A percentile compares a stretch with the other conserved stretches of the same genome.
Evolutionary conservation across 1,140 invertebrate genomes (phyloP).

Genomic region (Drosophila repleta): DNA sequence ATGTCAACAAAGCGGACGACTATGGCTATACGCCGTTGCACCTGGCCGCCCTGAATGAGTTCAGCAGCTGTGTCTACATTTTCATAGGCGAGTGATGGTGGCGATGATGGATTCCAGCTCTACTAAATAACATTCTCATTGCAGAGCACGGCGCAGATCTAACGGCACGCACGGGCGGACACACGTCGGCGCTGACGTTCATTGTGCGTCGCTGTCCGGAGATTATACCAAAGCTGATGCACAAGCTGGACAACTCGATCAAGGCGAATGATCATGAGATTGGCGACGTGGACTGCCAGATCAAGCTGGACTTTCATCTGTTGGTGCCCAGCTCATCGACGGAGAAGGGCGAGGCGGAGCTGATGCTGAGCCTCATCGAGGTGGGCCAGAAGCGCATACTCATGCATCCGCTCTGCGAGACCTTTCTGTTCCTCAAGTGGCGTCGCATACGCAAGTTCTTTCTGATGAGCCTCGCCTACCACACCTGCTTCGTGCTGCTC

Average conservation of each 20-base stretch:
- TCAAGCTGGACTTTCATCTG: constrained; percentile 90
- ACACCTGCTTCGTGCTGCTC: constrained; percentile 90
- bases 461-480: constrained; percentile 90
- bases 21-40: constrained; percentile 93
- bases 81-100: constrained; percentile 86
- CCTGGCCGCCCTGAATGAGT: constrained; percentile 93
- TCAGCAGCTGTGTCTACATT: constrained; percentile 89
- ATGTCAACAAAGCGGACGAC: constrained; percentile 90
- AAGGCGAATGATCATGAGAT: constrained; percentile 92
- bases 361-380: constrained; percentile 90
- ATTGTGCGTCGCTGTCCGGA: constrained; percentile 92
- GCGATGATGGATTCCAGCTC: background rate
- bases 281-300: constrained; percentile 92
- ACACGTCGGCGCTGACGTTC: constrained; percentile 90
- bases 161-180: constrained; percentile 91
- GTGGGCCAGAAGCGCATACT: constrained; percentile 90
- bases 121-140: background rate
- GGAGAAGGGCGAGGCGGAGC: constrained; percentile 88
- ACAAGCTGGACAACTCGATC: constrained; percentile 90
- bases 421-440: constrained; percentile 93
- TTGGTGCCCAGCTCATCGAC: constrained; percentile 86
- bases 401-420: constrained; percentile 92
- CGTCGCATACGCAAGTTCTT: constrained; percentile 92
- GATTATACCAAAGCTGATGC: constrained; percentile 88
- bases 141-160: constrained; percentile 91